phyloP scores from a whole-genome alignment of 2,797 vertebrate species.

The Garrulus glandarius region DNA sequence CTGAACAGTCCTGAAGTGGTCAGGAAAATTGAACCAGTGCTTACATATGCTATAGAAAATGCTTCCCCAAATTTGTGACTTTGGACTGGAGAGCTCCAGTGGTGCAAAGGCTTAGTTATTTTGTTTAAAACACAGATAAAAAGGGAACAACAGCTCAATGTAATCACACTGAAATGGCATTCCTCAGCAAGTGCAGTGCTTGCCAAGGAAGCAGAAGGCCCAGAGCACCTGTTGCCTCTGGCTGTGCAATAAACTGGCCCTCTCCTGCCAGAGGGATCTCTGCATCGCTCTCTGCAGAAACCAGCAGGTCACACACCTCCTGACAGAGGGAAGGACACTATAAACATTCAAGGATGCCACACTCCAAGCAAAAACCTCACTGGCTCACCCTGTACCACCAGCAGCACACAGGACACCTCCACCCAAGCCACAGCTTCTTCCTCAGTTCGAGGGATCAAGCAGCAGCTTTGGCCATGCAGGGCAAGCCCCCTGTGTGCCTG shows the following conservation, averaged over 20 bases:
- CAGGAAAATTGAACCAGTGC: not conserved
- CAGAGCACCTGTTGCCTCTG: not conserved
- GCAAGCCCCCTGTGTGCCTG: not conserved
- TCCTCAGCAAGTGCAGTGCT: not conserved
- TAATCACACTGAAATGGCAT: not conserved
- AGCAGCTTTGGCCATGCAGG: not conserved
- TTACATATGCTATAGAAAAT: not conserved
- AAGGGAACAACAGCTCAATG: not conserved
- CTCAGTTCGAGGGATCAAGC: not conserved
- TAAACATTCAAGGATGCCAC: not conserved
- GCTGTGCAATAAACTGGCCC: not conserved
- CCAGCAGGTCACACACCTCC: not conserved
- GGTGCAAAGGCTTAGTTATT: not conserved
- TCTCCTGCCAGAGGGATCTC: not conserved
- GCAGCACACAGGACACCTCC: not conserved
- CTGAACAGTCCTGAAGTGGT: not conserved
- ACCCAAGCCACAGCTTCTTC: not conserved
- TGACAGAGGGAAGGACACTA: not conserved
- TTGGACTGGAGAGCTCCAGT: not conserved
- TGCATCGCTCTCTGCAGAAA: not conserved
- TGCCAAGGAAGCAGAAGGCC: constrained; percentile 5
- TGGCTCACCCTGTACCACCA: not conserved
- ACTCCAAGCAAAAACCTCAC: not conserved
- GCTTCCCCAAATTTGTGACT: not conserved
- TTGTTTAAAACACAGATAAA: not conserved